Conservation (phyloP, 2,113 vertebrate genomes). For the Myanophis thanlyinensis region DNA sequence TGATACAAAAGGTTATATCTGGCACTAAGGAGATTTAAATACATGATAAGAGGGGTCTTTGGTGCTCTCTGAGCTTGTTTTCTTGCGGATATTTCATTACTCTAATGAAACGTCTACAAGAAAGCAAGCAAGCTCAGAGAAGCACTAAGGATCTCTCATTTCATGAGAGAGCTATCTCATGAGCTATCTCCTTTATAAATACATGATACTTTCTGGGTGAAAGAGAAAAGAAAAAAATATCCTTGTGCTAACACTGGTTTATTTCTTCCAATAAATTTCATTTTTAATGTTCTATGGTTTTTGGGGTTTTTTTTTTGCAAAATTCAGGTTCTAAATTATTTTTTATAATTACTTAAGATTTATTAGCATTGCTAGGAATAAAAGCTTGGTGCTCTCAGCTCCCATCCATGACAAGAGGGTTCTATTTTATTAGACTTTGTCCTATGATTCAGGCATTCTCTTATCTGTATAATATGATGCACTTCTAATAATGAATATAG, state of each 20-base stretch:
- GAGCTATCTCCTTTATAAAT: not conserved
- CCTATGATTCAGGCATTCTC: not conserved
- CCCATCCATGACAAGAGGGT: not conserved
- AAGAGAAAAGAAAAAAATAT: not conserved
- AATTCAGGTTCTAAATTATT: not conserved
- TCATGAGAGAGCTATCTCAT: too few species aligned
- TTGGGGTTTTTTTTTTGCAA: not conserved
- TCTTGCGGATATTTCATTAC: too few species aligned
- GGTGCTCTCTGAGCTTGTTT: too few species aligned
- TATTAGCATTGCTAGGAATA: not conserved
- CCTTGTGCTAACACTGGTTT: not conserved
- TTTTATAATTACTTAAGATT: not conserved
- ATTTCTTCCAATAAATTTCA: not conserved
- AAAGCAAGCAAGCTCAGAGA: too few species aligned
- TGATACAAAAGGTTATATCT: not conserved
- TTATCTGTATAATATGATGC: not conserved
- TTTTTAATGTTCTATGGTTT: not conserved
- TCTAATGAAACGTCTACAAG: too few species aligned
- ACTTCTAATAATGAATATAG: not conserved
- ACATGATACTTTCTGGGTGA: not conserved
- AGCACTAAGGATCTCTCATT: too few species aligned
- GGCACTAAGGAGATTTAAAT: not conserved
- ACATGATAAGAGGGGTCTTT: not conserved
- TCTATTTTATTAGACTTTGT: not conserved
- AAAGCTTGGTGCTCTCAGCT: not conserved